Percentiles rank a stretch among this genome's conserved stretches.
phyloP scores from a whole-genome alignment of 2,113 vertebrate genomes.

The Etheostoma spectabile region DNA sequence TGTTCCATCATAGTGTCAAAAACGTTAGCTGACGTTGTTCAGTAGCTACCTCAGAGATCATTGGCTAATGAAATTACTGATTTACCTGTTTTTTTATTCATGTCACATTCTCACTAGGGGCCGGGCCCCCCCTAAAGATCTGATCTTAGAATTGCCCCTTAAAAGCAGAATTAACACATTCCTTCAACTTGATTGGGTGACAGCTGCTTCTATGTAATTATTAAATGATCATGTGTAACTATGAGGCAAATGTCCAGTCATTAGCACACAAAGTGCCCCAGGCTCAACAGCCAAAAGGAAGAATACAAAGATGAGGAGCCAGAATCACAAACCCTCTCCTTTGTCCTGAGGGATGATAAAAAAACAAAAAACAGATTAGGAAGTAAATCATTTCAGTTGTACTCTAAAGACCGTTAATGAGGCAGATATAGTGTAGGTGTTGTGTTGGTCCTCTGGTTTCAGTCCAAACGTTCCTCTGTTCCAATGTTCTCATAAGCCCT shows the following conservation, averaged over 20 bases:
- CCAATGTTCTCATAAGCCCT: not conserved
- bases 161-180: not conserved
- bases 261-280: not conserved
- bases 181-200: too few relatives aligned
- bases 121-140: too few relatives aligned
- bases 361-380: not conserved
- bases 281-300: constrained; percentile 1
- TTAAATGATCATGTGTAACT: not conserved
- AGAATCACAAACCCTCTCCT: not conserved
- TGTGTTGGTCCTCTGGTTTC: not conserved
- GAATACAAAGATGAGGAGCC: not conserved
- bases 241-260: not conserved
- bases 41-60: too few relatives aligned
- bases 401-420: not conserved
- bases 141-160: too few relatives aligned
- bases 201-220: too few relatives aligned
- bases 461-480: too few relatives aligned
- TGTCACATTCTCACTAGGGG: too few relatives aligned
- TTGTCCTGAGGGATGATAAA: not conserved
- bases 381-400: not conserved
- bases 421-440: not conserved
- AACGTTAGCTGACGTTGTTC: too few relatives aligned
- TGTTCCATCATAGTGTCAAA: too few relatives aligned
- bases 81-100: too few relatives aligned
- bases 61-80: too few relatives aligned